These are phyloP conservation scores for Cheilosia grossa DNA, from an alignment of 2,888 invertebrate genomes.

Conservation along the genomic window DNA sequence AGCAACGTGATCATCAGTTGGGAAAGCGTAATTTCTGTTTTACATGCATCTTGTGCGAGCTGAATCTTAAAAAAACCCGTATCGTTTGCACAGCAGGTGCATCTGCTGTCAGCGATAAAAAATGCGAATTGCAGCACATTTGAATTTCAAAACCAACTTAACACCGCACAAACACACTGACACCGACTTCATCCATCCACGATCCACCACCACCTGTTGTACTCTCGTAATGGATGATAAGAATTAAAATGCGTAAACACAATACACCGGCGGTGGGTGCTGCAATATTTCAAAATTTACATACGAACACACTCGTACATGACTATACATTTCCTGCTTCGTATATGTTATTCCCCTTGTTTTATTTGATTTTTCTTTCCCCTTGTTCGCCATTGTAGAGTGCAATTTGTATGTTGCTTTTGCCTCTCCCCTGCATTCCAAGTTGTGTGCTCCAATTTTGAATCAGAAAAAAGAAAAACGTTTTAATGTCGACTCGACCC, in stretches of 20 bases:
- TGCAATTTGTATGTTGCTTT: slow-evolving; percentile 17
- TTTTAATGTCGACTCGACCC: slow-evolving; percentile 55
- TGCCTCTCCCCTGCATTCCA: slow-evolving; percentile 23
- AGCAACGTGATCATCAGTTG: no score
- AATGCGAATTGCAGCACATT: neutral
- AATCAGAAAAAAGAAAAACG: slow-evolving; percentile 9
- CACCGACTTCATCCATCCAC: slow-evolving; percentile 3
- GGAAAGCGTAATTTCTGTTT: no score
- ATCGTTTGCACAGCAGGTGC: no score
- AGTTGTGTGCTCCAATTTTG: slow-evolving; percentile 63
- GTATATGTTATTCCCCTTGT: slow-evolving; percentile 16
- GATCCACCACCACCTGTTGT: slow-evolving; percentile 55
- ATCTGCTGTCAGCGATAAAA: no score
- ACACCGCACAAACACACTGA: neutral
- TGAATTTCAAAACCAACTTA: neutral
- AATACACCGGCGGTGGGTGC: slow-evolving; percentile 41
- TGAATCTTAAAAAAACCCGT: no score
- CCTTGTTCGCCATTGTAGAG: slow-evolving; percentile 18
- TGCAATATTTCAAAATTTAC: slow-evolving; percentile 54
- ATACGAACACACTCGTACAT: slow-evolving; percentile 46
- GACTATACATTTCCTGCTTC: slow-evolving; percentile 62
- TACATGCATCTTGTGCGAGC: no score
- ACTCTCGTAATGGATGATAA: slow-evolving; percentile 23
- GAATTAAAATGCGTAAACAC: slow-evolving; percentile 56
- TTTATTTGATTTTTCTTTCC: slow-evolving; percentile 1